These are phyloP conservation scores for Xanthorhoe spadicearia DNA, from an alignment of 2,888 invertebrate genomes.

Conservation along the genomic window DNA sequence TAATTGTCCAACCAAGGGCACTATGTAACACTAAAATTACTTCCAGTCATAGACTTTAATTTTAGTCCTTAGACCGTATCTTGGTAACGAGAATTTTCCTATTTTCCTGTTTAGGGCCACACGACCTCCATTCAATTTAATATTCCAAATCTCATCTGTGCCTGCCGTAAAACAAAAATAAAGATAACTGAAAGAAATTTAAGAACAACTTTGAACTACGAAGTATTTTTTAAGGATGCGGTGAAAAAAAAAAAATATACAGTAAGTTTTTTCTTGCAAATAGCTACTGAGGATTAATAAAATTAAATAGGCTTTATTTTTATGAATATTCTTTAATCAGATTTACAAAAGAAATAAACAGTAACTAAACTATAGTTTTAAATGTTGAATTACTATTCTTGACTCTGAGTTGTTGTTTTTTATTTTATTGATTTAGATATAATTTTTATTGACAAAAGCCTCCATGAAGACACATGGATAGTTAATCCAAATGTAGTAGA, in stretches of 20 bases:
- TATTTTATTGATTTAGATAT: no score
- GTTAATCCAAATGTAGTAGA: no score
- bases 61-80: slow-evolving; percentile 21
- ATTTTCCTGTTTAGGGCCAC: slow-evolving; percentile 28
- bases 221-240: slow-evolving; percentile 1
- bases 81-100: slow-evolving; percentile 20
- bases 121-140: slow-evolving; percentile 53
- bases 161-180: slow-evolving; percentile 67
- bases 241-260: background rate
- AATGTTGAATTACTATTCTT: no score
- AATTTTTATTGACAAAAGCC: no score
- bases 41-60: slow-evolving; percentile 29
- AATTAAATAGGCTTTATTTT: no score
- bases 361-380: no score
- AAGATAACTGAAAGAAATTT: slow-evolving; percentile 68
- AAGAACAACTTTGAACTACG: slow-evolving; percentile 33
- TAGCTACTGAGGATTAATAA: no score
- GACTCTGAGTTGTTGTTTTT: no score
- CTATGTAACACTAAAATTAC: slow-evolving; percentile 24
- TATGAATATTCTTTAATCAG: no score
- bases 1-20: slow-evolving; percentile 5
- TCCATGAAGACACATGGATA: no score
- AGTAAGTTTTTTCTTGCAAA: no score
- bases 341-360: no score
- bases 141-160: slow-evolving; percentile 67